phyloP scores from a whole-genome alignment of 2,797 vertebrate genomes.

The Uromys caudimaculatus region DNA sequence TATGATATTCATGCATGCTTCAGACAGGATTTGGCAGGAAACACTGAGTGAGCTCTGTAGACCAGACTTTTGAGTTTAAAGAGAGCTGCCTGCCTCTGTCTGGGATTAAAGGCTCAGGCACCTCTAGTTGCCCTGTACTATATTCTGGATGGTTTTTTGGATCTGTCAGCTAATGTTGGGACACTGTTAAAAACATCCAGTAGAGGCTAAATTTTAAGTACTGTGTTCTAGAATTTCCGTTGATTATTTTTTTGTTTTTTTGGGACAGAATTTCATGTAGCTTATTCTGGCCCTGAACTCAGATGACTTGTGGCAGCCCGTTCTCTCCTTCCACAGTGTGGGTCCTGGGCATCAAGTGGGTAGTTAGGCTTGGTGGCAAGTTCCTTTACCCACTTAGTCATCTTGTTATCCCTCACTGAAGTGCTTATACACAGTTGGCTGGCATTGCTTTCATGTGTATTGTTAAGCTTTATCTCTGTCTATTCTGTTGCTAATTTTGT shows the following conservation, averaged over 20 bases:
- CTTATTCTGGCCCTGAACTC: not conserved
- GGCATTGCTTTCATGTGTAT: not conserved
- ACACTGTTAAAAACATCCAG: not conserved
- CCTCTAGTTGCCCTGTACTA: not conserved
- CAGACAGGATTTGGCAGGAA: not conserved
- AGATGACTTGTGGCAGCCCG: not conserved
- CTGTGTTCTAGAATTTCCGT: not conserved
- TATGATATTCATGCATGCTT: not conserved
- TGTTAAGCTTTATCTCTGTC: conserved; percentile 21
- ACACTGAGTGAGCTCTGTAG: not conserved
- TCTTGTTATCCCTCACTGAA: not conserved
- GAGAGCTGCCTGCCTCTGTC: not conserved
- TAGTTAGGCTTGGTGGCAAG: not conserved
- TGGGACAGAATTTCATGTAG: not conserved
- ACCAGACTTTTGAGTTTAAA: not conserved
- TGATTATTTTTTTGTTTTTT: not conserved
- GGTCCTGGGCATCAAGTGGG: not conserved
- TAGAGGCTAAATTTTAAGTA: not conserved
- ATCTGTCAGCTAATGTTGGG: conserved; percentile 32
- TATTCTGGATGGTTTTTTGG: conserved; percentile 1
- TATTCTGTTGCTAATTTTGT: conserved; percentile 10
- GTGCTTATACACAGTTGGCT: not conserved
- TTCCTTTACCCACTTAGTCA: not conserved
- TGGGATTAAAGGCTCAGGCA: not conserved
- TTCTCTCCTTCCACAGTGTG: not conserved